Conservation (phyloP, 2,113 vertebrate genomes). For the Motacilla alba region DNA sequence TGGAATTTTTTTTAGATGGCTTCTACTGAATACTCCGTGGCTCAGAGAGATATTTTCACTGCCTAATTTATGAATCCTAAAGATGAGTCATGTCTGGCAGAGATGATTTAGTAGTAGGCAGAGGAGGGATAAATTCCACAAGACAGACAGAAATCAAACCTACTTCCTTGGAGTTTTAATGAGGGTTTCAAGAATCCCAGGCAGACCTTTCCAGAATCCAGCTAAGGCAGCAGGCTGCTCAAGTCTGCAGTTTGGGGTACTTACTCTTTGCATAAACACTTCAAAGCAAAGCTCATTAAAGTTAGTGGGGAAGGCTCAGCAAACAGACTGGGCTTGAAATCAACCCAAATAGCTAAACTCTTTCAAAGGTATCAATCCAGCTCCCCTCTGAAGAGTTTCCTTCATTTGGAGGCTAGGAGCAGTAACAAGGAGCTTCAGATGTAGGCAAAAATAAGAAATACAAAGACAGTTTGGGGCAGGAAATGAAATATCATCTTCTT, state of each 20-base stretch:
- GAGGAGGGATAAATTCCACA: constrained; percentile 40
- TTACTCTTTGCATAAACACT: background rate
- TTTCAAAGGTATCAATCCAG: background rate
- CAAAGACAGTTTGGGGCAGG: background rate
- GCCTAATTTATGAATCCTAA: constrained; percentile 28
- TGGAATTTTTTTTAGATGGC: background rate
- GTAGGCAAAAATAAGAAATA: background rate
- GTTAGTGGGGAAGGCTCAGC: background rate
- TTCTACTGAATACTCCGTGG: background rate
- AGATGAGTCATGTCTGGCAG: constrained; percentile 53
- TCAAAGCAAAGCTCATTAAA: constrained; percentile 20
- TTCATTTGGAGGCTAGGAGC: background rate
- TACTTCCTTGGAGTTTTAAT: constrained; percentile 4
- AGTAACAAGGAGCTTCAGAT: background rate
- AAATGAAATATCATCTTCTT: background rate
- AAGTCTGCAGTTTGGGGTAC: background rate
- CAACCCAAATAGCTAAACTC: background rate
- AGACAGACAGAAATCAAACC: constrained; percentile 27
- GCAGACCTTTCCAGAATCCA: background rate
- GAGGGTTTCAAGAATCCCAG: background rate
- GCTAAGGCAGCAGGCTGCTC: background rate
- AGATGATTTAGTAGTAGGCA: constrained; percentile 15
- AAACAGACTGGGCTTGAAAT: background rate
- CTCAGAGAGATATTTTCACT: constrained; percentile 8
- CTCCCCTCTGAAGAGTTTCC: background rate